Conservation (phyloP, 2,797 vertebrate species). For the Carapus acus region DNA sequence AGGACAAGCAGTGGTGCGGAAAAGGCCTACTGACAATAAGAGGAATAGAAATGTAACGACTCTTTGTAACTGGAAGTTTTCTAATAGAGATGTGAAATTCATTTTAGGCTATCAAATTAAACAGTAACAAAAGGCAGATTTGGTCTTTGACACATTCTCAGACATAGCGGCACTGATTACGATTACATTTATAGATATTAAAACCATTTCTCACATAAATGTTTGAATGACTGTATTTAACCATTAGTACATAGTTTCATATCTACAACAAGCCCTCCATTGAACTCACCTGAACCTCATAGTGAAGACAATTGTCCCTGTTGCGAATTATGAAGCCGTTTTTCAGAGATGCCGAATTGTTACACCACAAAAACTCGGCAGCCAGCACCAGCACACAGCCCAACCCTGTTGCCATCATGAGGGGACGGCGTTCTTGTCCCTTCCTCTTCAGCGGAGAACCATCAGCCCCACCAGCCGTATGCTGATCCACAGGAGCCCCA, state of each 20-base stretch:
- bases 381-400: conserved; percentile 78
- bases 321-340: conserved; percentile 88
- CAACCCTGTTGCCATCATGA: conserved; percentile 72
- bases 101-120: not conserved
- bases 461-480: conserved; percentile 20
- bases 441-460: conserved; percentile 70
- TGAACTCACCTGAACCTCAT: conserved; percentile 77
- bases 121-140: not conserved
- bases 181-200: too few relatives aligned
- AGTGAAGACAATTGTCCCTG: conserved; percentile 76
- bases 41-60: too few relatives aligned
- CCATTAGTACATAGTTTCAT: too few relatives aligned
- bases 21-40: too few relatives aligned
- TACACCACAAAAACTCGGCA: conserved; percentile 85
- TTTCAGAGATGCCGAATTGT: conserved; percentile 83
- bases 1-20: too few relatives aligned
- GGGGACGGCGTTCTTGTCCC: conserved; percentile 69
- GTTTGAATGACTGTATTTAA: too few relatives aligned
- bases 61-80: too few relatives aligned
- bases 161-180: not conserved
- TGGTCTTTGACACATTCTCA: conserved; percentile 2
- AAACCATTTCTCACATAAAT: too few relatives aligned
- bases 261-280: too few relatives aligned
- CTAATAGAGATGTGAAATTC: too few relatives aligned
- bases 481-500: conserved; percentile 62